Percentiles rank a stretch among this genome's conserved stretches.
phyloP scores from a whole-genome alignment of 1,140 invertebrate genomes.

The Anastrepha obliqua region DNA sequence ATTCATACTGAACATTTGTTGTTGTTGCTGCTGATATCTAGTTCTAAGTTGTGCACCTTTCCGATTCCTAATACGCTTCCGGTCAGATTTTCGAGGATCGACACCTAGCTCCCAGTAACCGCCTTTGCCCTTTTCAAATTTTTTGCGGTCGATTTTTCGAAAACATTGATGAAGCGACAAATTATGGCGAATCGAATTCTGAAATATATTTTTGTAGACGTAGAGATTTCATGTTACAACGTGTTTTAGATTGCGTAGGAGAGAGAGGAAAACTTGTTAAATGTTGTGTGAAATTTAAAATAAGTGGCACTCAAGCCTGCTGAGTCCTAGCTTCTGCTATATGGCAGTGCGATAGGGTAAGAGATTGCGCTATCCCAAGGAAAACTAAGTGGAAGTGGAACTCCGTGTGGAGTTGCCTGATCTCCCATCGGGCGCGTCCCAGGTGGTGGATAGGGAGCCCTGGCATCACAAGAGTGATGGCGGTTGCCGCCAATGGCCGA shows the following conservation, averaged over 20 bases:
- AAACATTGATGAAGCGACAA: constrained; percentile 72
- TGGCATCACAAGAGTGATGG: no score
- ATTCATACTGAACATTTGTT: background rate
- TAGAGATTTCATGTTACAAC: background rate
- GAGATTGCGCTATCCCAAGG: no score
- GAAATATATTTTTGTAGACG: constrained; percentile 40
- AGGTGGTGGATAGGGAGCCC: no score
- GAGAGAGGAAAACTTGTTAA: no score
- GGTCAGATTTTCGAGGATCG: constrained; percentile 69
- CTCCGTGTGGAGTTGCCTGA: no score
- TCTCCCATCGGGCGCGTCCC: no score
- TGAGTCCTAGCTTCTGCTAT: no score
- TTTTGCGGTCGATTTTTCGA: constrained; percentile 68
- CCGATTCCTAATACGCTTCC: constrained; percentile 70
- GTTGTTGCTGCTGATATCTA: background rate
- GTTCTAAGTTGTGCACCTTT: constrained; percentile 57
- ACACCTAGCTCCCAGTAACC: constrained; percentile 72
- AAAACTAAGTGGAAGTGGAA: no score
- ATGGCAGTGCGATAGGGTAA: no score
- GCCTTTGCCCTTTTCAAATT: constrained; percentile 72
- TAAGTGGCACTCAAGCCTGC: no score
- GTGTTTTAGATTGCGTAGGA: background rate
- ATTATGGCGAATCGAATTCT: constrained; percentile 73
- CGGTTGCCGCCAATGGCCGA: no score
- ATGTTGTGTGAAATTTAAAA: no score